phyloP scores from a whole-genome alignment of 2,888 invertebrate species.

The Uloborus plumipes region DNA sequence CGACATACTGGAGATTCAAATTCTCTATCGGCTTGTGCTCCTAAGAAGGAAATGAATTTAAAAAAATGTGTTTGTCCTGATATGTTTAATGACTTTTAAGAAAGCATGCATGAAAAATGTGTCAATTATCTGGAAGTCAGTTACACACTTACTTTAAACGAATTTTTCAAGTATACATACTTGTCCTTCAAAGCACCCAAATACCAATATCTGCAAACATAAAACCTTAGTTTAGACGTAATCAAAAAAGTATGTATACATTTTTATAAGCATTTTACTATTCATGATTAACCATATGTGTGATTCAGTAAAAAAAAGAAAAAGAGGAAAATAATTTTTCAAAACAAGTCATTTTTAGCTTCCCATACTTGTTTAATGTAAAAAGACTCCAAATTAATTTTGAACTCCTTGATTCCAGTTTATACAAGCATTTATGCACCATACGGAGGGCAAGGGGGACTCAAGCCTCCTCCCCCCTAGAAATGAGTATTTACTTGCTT shows the following conservation, averaged over 20 bases:
- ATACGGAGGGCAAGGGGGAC: too few relatives aligned
- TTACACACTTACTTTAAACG: conserved; percentile 41
- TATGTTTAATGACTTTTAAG: too few relatives aligned
- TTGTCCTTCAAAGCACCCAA: conserved; percentile 84
- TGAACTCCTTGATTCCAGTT: conserved; percentile 90
- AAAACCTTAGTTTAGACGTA: not conserved
- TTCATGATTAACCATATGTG: conserved; percentile 1
- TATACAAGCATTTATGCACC: too few relatives aligned
- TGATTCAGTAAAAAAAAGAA: too few relatives aligned
- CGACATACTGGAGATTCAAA: conserved; percentile 81
- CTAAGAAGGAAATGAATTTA: conserved; percentile 70
- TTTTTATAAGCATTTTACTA: not conserved
- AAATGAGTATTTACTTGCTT: too few relatives aligned
- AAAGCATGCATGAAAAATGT: too few relatives aligned
- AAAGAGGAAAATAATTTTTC: too few relatives aligned
- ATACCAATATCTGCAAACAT: conserved; percentile 82
- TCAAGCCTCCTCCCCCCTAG: too few relatives aligned
- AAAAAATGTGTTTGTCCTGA: too few relatives aligned
- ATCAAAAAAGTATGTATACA: not conserved
- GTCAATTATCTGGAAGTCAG: too few relatives aligned
- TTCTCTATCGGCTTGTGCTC: conserved; percentile 74
- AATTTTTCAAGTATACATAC: conserved; percentile 79
- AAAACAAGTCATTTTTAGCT: too few relatives aligned
- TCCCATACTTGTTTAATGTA: conserved; percentile 83
- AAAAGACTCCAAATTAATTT: too few relatives aligned